Conservation (phyloP, 2,113 vertebrate genomes). For the Larimichthys crocea region DNA sequence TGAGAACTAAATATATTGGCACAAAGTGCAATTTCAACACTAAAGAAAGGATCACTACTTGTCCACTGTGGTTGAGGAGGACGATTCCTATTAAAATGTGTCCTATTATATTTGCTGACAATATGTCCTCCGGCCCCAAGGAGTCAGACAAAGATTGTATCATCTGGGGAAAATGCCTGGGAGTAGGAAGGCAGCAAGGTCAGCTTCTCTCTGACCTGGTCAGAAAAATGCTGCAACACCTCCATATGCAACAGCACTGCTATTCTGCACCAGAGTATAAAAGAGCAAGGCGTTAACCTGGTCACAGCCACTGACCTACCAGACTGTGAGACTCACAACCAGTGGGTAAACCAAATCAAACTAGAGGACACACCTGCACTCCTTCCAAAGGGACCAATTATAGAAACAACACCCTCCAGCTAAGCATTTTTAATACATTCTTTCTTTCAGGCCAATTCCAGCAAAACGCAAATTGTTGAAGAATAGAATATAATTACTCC, state of each 20-base stretch:
- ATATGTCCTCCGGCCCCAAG: slow-evolving; percentile 28
- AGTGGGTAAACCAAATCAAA: slow-evolving; percentile 38
- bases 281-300: slow-evolving; percentile 11
- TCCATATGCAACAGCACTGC: slow-evolving; percentile 34
- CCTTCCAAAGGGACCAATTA: slow-evolving; percentile 49
- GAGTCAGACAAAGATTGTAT: slow-evolving; percentile 34
- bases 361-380: slow-evolving; percentile 4
- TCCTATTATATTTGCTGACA: slow-evolving; percentile 55
- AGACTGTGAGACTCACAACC: slow-evolving; percentile 23
- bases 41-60: slow-evolving; percentile 11
- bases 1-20: neutral
- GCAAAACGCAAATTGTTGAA: neutral
- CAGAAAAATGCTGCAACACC: slow-evolving; percentile 29
- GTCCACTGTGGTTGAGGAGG: slow-evolving; percentile 12
- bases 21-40: slow-evolving; percentile 8
- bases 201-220: slow-evolving; percentile 38
- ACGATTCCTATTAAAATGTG: slow-evolving; percentile 41
- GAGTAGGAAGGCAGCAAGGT: slow-evolving; percentile 51
- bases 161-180: slow-evolving; percentile 27
- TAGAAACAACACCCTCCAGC: slow-evolving; percentile 6
- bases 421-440: slow-evolving; percentile 13
- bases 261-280: slow-evolving; percentile 25
- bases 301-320: slow-evolving; percentile 23
- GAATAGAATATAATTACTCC: slow-evolving; percentile 4
- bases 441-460: slow-evolving; percentile 3